phyloP scores from a whole-genome alignment of 2,888 invertebrate species.

The Lobophora halterata region DNA sequence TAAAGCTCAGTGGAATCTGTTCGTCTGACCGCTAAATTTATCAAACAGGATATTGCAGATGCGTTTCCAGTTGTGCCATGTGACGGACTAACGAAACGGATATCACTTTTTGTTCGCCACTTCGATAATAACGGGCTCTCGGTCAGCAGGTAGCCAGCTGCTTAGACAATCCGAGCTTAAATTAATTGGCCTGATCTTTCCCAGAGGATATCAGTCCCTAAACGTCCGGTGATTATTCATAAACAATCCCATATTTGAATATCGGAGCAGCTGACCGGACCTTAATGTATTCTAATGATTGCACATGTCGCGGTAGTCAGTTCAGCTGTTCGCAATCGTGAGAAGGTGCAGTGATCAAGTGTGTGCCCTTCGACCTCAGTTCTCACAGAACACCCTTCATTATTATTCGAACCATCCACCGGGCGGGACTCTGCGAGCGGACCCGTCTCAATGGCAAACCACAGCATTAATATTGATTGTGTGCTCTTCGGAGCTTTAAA shows the following conservation, averaged over 20 bases:
- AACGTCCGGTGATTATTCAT: slow-evolving; percentile 51
- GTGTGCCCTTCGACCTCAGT: slow-evolving; percentile 68
- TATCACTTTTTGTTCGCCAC: slow-evolving; percentile 58
- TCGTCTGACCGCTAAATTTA: slow-evolving; percentile 49
- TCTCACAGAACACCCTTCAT: slow-evolving; percentile 76
- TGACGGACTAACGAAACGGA: slow-evolving; percentile 57
- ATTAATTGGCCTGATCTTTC: slow-evolving; percentile 46
- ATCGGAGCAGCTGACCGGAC: slow-evolving; percentile 66
- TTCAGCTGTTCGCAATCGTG: slow-evolving; percentile 68
- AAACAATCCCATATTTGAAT: slow-evolving; percentile 57
- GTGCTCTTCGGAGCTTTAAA: slow-evolving; percentile 68
- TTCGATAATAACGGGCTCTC: slow-evolving; percentile 58
- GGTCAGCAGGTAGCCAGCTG: slow-evolving; percentile 68
- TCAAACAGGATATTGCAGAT: slow-evolving; percentile 64
- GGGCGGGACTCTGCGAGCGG: too few relatives aligned
- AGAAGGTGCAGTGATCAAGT: slow-evolving; percentile 78
- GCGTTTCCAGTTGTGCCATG: slow-evolving; percentile 59
- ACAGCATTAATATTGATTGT: slow-evolving; percentile 76
- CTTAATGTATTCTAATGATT: slow-evolving; percentile 75
- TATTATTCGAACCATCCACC: slow-evolving; percentile 67
- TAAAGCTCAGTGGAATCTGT: slow-evolving; percentile 41
- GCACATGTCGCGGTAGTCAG: slow-evolving; percentile 62
- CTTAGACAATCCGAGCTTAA: slow-evolving; percentile 44
- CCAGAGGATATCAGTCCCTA: slow-evolving; percentile 45
- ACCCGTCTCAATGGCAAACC: slow-evolving; percentile 69